Evolutionary conservation across 2,113 vertebrate genomes (phyloP).

Genomic region (Tragelaphus scriptus): DNA sequence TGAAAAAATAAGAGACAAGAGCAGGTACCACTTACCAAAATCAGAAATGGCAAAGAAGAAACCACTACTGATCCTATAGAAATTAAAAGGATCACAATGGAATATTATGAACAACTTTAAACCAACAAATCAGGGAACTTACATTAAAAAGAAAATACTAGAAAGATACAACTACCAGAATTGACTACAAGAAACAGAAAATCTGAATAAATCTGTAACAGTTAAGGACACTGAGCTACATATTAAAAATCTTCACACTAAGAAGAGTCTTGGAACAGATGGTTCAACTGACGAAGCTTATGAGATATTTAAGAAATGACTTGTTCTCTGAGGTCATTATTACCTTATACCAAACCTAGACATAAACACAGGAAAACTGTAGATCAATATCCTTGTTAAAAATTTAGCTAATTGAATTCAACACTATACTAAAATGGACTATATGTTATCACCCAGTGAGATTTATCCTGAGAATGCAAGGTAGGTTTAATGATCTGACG

Average conservation of each 20-base stretch:
- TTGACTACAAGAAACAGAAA: neutral
- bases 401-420: neutral
- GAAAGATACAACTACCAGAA: neutral
- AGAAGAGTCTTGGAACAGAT: neutral
- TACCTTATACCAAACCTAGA: neutral
- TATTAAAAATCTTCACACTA: neutral
- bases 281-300: neutral
- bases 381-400: neutral
- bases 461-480: neutral
- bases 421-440: neutral
- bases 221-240: neutral
- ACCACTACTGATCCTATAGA: neutral
- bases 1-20: neutral
- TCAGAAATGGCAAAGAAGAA: neutral
- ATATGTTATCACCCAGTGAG: neutral
- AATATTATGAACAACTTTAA: neutral
- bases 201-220: neutral
- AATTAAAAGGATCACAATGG: neutral
- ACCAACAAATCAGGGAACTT: neutral
- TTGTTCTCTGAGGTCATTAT: neutral
- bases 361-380: neutral
- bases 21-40: neutral
- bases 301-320: neutral
- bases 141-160: slow-evolving; percentile 6
- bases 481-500: neutral